phyloP scores from a whole-genome alignment of 2,113 vertebrate species.

The Malurus alboscapulatus region DNA sequence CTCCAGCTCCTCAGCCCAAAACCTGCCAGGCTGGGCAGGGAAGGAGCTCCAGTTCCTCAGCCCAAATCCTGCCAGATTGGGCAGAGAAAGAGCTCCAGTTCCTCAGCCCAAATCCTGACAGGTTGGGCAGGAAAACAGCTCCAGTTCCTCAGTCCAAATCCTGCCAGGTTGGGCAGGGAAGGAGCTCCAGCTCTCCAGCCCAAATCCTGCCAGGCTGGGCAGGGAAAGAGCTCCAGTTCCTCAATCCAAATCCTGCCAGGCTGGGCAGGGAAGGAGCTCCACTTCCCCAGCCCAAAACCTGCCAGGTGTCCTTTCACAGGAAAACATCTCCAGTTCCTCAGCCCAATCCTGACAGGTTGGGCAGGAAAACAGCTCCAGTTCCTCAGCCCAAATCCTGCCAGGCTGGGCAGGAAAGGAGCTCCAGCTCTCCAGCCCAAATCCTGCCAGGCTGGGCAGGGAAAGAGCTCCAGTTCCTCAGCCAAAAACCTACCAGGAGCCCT shows the following conservation, averaged over 20 bases:
- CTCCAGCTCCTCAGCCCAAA: too few relatives aligned
- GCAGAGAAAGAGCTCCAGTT: background rate
- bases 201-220: background rate
- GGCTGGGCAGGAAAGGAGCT: too few relatives aligned
- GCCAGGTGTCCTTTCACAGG: too few relatives aligned
- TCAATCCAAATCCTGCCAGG: rapidly evolving
- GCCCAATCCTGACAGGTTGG: too few relatives aligned
- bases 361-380: too few relatives aligned
- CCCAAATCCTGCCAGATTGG: too few relatives aligned
- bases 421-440: too few relatives aligned
- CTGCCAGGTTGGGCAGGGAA: rapidly evolving
- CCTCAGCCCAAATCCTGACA: background rate
- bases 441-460: background rate
- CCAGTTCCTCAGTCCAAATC: rapidly evolving
- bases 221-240: rapidly evolving
- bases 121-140: rapidly evolving
- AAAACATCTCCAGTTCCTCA: too few relatives aligned
- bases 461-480: background rate
- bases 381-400: too few relatives aligned
- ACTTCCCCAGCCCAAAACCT: background rate
- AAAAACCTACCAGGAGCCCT: background rate
- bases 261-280: background rate
- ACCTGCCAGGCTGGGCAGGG: background rate
- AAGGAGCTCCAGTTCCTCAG: background rate
- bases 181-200: background rate